Percentiles rank a stretch among this genome's conserved stretches.
Evolutionary conservation across 2,888 invertebrate species (phyloP).

Genomic region (Pristionchus japonicus): DNA sequence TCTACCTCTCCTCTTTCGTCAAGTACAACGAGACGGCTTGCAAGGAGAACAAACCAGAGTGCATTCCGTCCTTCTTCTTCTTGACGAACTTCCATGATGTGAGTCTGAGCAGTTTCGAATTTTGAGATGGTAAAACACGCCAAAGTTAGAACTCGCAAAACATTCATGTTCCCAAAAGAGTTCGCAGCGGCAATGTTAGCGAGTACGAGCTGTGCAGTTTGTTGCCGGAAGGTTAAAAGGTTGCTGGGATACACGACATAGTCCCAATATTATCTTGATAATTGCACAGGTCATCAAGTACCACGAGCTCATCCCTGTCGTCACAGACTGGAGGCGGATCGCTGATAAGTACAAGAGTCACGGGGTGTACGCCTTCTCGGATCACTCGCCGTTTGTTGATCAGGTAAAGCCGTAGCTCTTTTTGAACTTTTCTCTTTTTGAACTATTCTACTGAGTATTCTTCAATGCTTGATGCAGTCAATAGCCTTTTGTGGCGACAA

Average conservation of each 20-base stretch:
- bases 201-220: too few relatives aligned
- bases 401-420: constrained; percentile 56
- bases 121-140: too few relatives aligned
- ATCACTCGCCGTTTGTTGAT: constrained; percentile 71
- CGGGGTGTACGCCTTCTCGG: constrained; percentile 65
- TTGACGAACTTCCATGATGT: constrained; percentile 71
- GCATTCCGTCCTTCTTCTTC: constrained; percentile 69
- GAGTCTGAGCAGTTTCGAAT: background rate
- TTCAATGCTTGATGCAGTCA: too few relatives aligned
- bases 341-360: constrained; percentile 64
- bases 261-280: too few relatives aligned
- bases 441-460: too few relatives aligned
- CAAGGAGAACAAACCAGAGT: constrained; percentile 58
- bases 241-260: too few relatives aligned
- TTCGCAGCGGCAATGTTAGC: too few relatives aligned
- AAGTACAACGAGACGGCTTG: constrained; percentile 70
- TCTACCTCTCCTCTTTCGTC: constrained; percentile 69
- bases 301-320: constrained; percentile 69
- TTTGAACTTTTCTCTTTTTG: too few relatives aligned
- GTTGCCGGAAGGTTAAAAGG: too few relatives aligned
- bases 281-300: constrained; percentile 66
- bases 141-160: too few relatives aligned
- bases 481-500: too few relatives aligned
- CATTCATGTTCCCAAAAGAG: too few relatives aligned
- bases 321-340: constrained; percentile 66